Base-by-base conservation (phyloP, 2,888 invertebrate genomes). In the Smittia sp. region DNA sequence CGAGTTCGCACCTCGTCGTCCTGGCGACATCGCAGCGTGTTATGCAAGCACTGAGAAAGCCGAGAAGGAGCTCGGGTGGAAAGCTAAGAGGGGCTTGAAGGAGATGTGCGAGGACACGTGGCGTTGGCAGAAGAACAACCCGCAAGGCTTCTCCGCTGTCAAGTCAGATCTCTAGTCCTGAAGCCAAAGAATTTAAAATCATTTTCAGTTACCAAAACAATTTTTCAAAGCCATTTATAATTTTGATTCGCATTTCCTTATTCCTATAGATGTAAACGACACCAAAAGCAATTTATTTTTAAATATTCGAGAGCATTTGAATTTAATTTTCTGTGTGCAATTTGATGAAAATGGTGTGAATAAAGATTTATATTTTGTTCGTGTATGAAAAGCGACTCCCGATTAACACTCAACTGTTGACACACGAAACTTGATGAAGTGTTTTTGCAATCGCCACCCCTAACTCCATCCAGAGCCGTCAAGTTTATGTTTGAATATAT, bases 61-160 rank as follows among this genome's bases (percentile, higher is more conserved):
- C 1, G 87, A 87, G 74, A 84, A 87, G 75, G 94, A 95, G 79
- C 85, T 98, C 7, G 90, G 89, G 9, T 98, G 97, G 97, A 88
- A 88, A 77, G 88, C 94, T 0, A 87, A 87, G 78, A 87, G 87
- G 79, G 86, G 87, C 75, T 83, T 96, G 2, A 83, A 87, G 11
- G 91, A 70, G 20, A 25, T 80, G 92, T 92, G 93, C 81, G 88
- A 87, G 76, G 95, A 96, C 80, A 92, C 95, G 80, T 97, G 96
- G 96, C 87, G 91, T 79, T 97, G 96, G 96, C 95, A 96, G 83
- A 91, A 89, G 1, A 89, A 89, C 85, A 97, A 96, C 82, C 96
- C 96, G 0, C 87, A 92, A 78, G 96, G 96, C 24, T 96, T 81
- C 77, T 80, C 82, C 22, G 72, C 18, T 9, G 13, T 62, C 11